phyloP scores from a whole-genome alignment of 2,113 vertebrate genomes.

The Cyanoramphus novaezelandiae region DNA sequence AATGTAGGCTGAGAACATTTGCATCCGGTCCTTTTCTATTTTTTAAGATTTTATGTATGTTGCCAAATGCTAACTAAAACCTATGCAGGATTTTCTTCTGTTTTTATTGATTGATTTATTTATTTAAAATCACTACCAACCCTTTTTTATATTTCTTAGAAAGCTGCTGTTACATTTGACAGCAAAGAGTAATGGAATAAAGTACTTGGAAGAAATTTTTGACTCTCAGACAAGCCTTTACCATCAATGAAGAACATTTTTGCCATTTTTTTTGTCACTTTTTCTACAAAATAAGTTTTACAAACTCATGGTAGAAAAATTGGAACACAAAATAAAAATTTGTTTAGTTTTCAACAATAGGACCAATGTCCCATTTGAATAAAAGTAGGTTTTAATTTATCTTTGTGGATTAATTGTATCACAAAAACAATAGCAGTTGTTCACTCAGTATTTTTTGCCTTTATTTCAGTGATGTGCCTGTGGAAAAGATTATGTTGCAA shows the following conservation, averaged over 20 bases:
- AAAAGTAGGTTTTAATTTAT: background rate
- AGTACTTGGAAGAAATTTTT: background rate
- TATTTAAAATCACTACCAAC: background rate
- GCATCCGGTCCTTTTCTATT: background rate
- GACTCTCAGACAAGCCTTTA: background rate
- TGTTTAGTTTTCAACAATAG: background rate
- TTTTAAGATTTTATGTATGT: background rate
- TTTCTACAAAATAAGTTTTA: background rate
- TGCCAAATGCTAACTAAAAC: background rate
- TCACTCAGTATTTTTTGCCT: background rate
- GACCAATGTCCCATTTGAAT: background rate
- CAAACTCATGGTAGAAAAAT: background rate
- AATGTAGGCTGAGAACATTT: background rate
- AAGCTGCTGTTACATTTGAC: background rate
- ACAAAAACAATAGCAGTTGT: background rate
- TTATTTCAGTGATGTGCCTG: background rate
- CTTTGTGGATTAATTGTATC: background rate
- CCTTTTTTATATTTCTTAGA: background rate
- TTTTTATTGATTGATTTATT: background rate
- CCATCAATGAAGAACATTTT: background rate
- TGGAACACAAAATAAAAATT: background rate
- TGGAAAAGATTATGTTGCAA: background rate
- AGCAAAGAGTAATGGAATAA: background rate
- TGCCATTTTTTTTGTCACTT: background rate
- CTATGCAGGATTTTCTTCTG: accelerated